Percentiles rank a stretch among this genome's conserved stretches.
Conservation (phyloP, 1,140 invertebrate species). For the Cherax quadricarinatus region DNA sequence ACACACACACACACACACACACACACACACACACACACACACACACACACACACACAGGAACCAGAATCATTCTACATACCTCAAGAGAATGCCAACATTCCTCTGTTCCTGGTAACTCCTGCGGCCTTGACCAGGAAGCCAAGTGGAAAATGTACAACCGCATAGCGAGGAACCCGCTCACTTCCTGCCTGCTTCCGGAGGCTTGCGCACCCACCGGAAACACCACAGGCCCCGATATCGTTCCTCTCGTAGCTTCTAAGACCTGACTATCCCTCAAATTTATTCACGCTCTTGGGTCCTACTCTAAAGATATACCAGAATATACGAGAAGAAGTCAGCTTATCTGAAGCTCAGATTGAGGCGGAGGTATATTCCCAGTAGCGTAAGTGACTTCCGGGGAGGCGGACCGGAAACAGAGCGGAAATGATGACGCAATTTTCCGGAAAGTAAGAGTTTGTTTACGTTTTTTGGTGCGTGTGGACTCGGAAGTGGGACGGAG, state of each 20-base stretch:
- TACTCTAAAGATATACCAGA: background rate
- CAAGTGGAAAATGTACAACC: slow-evolving; percentile 32
- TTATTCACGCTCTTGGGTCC: background rate
- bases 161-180: slow-evolving; percentile 30
- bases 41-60: too few species aligned
- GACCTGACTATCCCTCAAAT: background rate
- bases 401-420: slow-evolving; percentile 40
- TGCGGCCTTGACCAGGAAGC: slow-evolving; percentile 39
- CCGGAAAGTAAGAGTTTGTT: slow-evolving; percentile 50
- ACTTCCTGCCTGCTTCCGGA: slow-evolving; percentile 14
- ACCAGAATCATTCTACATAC: too few species aligned
- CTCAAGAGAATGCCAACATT: too few species aligned
- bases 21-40: too few species aligned
- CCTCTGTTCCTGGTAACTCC: too few species aligned
- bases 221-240: background rate
- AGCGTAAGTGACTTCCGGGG: slow-evolving; percentile 35
- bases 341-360: too few species aligned
- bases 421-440: slow-evolving; percentile 52
- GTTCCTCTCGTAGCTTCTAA: background rate
- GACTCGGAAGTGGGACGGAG: slow-evolving; percentile 42
- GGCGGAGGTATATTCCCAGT: background rate
- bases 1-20: too few species aligned
- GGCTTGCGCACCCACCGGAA: slow-evolving; percentile 27
- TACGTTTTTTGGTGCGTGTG: slow-evolving; percentile 11
- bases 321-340: background rate